Base-by-base conservation (phyloP, 2,888 invertebrate species). In the Camponotus fellah region DNA sequence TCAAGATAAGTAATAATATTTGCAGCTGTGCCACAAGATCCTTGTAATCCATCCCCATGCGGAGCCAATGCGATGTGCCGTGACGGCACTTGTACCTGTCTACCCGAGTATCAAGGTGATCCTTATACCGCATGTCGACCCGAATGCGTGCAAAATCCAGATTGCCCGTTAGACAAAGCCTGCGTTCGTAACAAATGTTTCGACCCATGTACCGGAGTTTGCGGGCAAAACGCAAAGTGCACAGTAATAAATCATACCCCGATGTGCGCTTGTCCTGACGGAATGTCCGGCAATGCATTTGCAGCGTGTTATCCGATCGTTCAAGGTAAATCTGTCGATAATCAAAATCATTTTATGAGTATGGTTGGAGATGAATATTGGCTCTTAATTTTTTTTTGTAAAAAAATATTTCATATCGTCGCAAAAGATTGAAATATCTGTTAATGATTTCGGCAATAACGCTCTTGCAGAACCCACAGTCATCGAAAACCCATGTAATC, bases 161-260 rank as follows among this genome's bases (percentile, higher is more conserved):
- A 98, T 92, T 98, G 98, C 94, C 95, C 97, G 0, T 94, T 96
- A 80, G 96, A 97, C 92, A 96, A 96, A 92, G 97, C 98, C 12
- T 98, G 98, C 92, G 95, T 97, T 53, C 96, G 97, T 86, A 97
- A 97, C 84, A 97, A 97, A 95, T 98, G 98, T 93, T 95, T 96
- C n/a, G 96, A 98, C 94, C 98, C 98, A 6, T 98, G 98, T 91
- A 96, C 96, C 32, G 97, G 97, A 87, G 97, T 97, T 91, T 98
- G 98, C 93, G 98, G 97, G 14, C 94, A 96, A 74, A 97, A 96
- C 92, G 97, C 98, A 1, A 95, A 97, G 85, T 98, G 98, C 92
- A 96, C 96, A 91, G 97, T 97, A 37, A 96, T 97, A 86, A 97
- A 97, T 92, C 97, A 96, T 88, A 95, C 96, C 69, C 96, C 96